Percentiles rank a stretch among this genome's conserved stretches.
These are phyloP conservation scores for Elysia chlorotica DNA, from an alignment of 1,140 invertebrate genomes.

Conservation along the genomic window DNA sequence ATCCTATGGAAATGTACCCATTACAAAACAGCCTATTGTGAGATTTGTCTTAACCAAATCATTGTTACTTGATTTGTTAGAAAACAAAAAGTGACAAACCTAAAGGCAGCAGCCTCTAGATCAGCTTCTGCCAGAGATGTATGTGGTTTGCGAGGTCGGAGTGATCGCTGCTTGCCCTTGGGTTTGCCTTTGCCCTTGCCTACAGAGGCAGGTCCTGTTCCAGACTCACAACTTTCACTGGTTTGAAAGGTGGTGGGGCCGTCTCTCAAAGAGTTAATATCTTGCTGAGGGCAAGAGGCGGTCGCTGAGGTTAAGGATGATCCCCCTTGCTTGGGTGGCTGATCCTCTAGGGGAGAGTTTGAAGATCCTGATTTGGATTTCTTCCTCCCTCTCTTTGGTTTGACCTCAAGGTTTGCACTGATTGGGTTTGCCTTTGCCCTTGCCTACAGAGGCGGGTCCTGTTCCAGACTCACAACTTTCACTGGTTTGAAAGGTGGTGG, in stretches of 20 bases:
- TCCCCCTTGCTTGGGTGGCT: not conserved
- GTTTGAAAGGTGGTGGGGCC: too few species aligned
- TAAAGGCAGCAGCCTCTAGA: conserved; percentile 16
- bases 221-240: not conserved
- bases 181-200: conserved; percentile 7
- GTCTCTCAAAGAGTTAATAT: too few species aligned
- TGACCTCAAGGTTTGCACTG: too few species aligned
- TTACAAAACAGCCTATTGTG: too few species aligned
- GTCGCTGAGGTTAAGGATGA: too few species aligned
- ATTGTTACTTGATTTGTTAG: too few species aligned
- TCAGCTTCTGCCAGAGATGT: conserved; percentile 6
- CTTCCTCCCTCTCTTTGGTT: not conserved
- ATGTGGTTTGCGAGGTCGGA: conserved; percentile 7
- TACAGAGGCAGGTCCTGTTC: not conserved
- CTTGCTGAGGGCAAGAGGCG: too few species aligned
- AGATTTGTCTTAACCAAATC: too few species aligned
- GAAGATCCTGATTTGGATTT: conserved; percentile 5
- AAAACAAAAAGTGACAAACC: too few species aligned
- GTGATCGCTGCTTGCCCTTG: conserved; percentile 11
- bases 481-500: too few species aligned
- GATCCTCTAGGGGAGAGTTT: conserved; percentile 1
- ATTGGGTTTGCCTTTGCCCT: conserved; percentile 11
- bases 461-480: not conserved
- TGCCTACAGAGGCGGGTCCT: not conserved
- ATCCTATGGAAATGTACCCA: too few species aligned